Conservation (phyloP, 2,797 vertebrate species). For the Gymnoscopelus microlampas region DNA sequence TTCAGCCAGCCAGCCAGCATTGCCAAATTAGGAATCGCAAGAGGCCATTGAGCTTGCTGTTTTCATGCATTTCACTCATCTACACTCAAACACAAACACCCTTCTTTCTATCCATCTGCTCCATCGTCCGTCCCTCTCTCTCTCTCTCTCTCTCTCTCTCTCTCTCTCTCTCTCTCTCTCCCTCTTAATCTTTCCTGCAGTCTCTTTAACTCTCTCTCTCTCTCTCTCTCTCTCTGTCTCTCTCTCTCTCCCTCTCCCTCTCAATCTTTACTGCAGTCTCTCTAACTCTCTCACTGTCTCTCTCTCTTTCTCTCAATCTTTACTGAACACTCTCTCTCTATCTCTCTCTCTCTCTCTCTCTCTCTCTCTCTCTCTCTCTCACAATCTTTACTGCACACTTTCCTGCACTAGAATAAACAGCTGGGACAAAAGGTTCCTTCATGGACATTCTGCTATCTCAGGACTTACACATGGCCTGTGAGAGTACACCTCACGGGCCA, state of each 20-base stretch:
- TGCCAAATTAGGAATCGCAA: constrained; percentile 77
- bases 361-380: constrained; percentile 23
- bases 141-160: neutral
- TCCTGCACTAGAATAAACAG: constrained; percentile 32
- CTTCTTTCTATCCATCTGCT: neutral
- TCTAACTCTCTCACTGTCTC: too few relatives aligned
- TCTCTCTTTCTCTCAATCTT: constrained; percentile 20
- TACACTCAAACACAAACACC: neutral
- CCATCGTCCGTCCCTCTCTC: neutral
- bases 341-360: constrained; percentile 14
- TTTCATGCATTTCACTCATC: constrained; percentile 52
- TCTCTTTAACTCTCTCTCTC: neutral
- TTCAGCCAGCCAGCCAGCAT: constrained; percentile 47
- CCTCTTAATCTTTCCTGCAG: too few relatives aligned
- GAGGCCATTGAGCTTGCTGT: constrained; percentile 16
- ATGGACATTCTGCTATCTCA: neutral
- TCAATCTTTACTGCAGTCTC: constrained; percentile 26
- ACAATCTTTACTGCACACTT: constrained; percentile 1
- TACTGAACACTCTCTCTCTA: neutral
- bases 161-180: constrained; percentile 6
- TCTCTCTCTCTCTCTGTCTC: constrained; percentile 15
- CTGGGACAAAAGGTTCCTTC: constrained; percentile 22
- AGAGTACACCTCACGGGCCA: constrained; percentile 16
- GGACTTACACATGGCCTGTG: neutral
- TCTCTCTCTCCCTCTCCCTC: too few relatives aligned